Base-by-base conservation (phyloP, 2,797 vertebrate genomes). In the Mormyrops boulengeri region DNA sequence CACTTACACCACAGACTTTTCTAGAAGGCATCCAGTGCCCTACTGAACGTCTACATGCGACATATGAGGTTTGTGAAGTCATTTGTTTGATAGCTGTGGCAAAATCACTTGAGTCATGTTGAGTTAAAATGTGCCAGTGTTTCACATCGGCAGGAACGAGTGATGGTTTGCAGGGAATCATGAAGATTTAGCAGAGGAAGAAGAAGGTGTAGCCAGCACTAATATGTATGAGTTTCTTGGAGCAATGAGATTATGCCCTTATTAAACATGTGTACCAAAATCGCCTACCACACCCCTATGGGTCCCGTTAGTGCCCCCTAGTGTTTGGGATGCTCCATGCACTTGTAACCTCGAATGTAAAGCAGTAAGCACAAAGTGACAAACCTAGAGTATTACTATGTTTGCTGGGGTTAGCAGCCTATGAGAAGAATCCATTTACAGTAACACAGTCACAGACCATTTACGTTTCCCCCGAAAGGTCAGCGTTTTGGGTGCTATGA, bases 361-460 rank as follows among this genome's bases (percentile, higher is more conserved):
- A 41, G 38, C 73, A 44, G 2, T 19, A 44, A 80, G 19, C 38
- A 80, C 38, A 44, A 80, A 44, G 38, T 41, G 38, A 80, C 73
- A 80, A 44, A 80, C 7, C 73, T 7, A 44, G 38, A 44, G 73
- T 19, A 80, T 44, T n/a, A n/a, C 73, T 80, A 80, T 80, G 41
- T 44, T 41, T 44, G 73, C 73, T 80, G 38, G 73, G 14, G 73
- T 80, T 44, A 44, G 38, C 38, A 80, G 14, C 38, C 34, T 38
- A 73, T 73, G 66, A 73, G 34, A 80, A 80, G 38, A 44, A 80
- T 80, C 38, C 73, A 80, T 44, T 80, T 85, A 52, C 82, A 85
- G 44, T 49, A 52, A 49, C 47, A 49, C n/a, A 22, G 38, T 52
- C 41, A 85, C 82, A 49, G 44, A 22, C 44, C 82, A 85, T 85